These are phyloP conservation scores for Eulacestoma nigropectus DNA, from an alignment of 2,113 vertebrate species.

Conservation along the genomic window DNA sequence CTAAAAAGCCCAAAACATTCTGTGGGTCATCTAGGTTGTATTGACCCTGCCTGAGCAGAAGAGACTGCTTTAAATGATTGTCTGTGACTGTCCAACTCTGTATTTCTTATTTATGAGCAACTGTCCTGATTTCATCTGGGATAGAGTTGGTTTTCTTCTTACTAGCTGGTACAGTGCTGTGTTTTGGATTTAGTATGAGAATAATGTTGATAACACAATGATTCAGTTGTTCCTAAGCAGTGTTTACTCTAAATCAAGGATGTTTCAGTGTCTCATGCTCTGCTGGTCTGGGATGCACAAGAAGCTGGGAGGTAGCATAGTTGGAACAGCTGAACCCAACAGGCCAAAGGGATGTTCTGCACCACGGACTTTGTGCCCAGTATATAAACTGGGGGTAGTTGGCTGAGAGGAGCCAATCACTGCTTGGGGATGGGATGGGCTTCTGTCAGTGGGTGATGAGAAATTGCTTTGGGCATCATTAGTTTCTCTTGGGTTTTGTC, in stretches of 20 bases:
- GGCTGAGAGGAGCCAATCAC: neutral
- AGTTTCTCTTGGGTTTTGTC: neutral
- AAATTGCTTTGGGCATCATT: too few relatives aligned
- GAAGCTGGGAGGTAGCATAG: neutral
- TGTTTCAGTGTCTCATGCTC: neutral
- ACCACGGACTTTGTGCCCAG: fast-evolving
- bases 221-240: neutral
- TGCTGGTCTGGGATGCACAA: neutral
- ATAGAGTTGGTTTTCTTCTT: neutral
- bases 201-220: neutral
- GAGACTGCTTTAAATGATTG: neutral
- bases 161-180: neutral
- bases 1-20: neutral
- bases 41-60: neutral
- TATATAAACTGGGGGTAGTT: neutral
- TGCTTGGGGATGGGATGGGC: neutral
- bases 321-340: neutral
- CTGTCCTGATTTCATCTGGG: neutral
- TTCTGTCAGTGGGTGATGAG: neutral
- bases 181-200: neutral
- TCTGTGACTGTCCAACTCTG: neutral
- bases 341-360: neutral
- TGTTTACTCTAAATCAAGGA: neutral
- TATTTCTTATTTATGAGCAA: neutral
- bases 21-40: neutral